phyloP scores from a whole-genome alignment of 2,888 invertebrate genomes.

The Trimorus sp. region DNA sequence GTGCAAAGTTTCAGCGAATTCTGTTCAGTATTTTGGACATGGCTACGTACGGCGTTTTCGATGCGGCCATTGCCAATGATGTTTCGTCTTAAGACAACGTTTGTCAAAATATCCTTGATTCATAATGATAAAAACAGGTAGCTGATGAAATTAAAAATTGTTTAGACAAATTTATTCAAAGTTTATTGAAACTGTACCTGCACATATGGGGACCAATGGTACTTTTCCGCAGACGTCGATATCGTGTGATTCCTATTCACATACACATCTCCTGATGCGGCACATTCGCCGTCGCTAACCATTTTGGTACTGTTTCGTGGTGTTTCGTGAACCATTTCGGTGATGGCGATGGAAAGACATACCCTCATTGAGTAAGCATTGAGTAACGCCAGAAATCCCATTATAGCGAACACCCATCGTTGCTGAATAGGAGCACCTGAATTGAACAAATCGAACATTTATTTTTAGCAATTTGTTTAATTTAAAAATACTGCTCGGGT shows the following conservation, averaged over 20 bases:
- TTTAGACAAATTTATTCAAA: not conserved
- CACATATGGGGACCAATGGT: conserved; percentile 68
- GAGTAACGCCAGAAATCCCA: conserved; percentile 88
- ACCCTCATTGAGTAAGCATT: conserved; percentile 90
- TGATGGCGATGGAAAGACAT: conserved; percentile 87
- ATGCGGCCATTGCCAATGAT: too few relatives aligned
- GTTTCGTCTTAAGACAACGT: too few relatives aligned
- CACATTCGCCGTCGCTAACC: conserved; percentile 1
- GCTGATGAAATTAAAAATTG: too few relatives aligned
- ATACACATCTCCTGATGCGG: not conserved
- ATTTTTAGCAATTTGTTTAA: too few relatives aligned
- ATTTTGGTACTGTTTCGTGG: conserved; percentile 22
- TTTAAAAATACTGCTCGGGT: too few relatives aligned
- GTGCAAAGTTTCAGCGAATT: too few relatives aligned
- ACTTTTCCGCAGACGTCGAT: conserved; percentile 47
- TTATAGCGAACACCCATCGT: conserved; percentile 82
- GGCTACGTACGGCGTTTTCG: too few relatives aligned
- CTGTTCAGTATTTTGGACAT: too few relatives aligned
- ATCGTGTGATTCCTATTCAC: not conserved
- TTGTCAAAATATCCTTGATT: not conserved
- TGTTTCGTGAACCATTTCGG: conserved; percentile 84
- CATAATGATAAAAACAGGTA: too few relatives aligned
- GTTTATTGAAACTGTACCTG: conserved; percentile 59
- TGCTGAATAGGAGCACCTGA: conserved; percentile 59
- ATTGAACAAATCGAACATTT: too few relatives aligned